These are phyloP conservation scores for Endotricha flammealis DNA, from an alignment of 2,888 invertebrate genomes.

Conservation along the genomic window DNA sequence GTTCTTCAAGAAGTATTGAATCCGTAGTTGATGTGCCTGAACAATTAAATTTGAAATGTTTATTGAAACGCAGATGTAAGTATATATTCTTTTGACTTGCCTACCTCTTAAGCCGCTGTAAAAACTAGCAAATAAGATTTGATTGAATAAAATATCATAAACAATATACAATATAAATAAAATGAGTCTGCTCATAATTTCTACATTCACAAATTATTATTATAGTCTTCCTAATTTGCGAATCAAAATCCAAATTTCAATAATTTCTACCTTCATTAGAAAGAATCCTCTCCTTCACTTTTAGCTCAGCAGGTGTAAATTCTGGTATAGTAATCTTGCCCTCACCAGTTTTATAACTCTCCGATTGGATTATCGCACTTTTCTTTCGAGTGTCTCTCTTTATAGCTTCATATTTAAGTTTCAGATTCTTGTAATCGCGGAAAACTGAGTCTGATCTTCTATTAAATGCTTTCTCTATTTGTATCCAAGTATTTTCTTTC, in stretches of 20 bases:
- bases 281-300: conserved; percentile 10
- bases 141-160: too few relatives aligned
- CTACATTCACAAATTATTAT: not conserved
- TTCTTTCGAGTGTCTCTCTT: conserved; percentile 16
- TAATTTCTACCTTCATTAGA: conserved; percentile 4
- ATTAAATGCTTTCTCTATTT: conserved; percentile 15
- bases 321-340: not conserved
- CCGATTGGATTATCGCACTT: conserved; percentile 1
- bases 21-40: too few relatives aligned
- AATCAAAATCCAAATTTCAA: not conserved
- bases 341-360: not conserved
- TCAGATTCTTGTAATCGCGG: conserved; percentile 12
- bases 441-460: not conserved
- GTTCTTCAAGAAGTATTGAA: too few relatives aligned
- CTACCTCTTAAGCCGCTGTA: too few relatives aligned
- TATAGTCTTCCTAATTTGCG: too few relatives aligned
- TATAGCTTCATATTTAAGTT: conserved; percentile 16
- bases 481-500: conserved; percentile 17
- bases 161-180: too few relatives aligned
- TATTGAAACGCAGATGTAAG: too few relatives aligned
- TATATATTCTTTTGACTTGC: too few relatives aligned
- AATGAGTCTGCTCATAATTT: too few relatives aligned
- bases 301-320: conserved; percentile 5
- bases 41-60: too few relatives aligned
- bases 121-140: too few relatives aligned